phyloP scores from a whole-genome alignment of 2,113 vertebrate species.

The Hippoglossus stenolepis region DNA sequence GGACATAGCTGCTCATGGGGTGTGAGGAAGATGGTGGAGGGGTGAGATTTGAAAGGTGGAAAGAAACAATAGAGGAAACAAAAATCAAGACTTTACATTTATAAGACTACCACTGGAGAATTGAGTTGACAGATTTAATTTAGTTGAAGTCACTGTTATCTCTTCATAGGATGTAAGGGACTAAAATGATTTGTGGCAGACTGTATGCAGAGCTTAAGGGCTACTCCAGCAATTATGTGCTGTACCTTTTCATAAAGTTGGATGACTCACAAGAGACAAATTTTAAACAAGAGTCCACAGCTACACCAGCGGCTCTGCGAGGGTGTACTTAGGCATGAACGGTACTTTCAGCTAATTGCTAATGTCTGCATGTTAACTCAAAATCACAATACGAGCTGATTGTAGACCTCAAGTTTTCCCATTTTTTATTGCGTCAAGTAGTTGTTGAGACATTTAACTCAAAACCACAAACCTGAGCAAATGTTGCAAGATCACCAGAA shows the following conservation, averaged over 20 bases:
- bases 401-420: not conserved
- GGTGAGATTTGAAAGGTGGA: not conserved
- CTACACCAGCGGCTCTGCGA: not conserved
- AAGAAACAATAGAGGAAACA: not conserved
- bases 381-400: not conserved
- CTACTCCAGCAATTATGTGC: not conserved
- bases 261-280: not conserved
- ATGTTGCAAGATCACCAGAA: not conserved
- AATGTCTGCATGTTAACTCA: not conserved
- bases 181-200: not conserved
- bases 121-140: not conserved
- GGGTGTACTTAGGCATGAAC: not conserved
- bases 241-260: not conserved
- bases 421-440: not conserved
- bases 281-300: not conserved
- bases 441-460: not conserved
- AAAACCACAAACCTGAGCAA: not conserved
- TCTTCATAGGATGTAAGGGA: not conserved
- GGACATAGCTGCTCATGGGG: conserved; percentile 83
- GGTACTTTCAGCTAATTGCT: not conserved
- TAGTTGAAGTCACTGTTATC: not conserved
- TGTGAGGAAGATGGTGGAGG: not conserved
- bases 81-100: not conserved
- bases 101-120: not conserved
- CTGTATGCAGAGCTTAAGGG: not conserved